These are phyloP conservation scores for Balaeniceps rex DNA, from an alignment of 2,113 vertebrate species.

Conservation along the genomic window DNA sequence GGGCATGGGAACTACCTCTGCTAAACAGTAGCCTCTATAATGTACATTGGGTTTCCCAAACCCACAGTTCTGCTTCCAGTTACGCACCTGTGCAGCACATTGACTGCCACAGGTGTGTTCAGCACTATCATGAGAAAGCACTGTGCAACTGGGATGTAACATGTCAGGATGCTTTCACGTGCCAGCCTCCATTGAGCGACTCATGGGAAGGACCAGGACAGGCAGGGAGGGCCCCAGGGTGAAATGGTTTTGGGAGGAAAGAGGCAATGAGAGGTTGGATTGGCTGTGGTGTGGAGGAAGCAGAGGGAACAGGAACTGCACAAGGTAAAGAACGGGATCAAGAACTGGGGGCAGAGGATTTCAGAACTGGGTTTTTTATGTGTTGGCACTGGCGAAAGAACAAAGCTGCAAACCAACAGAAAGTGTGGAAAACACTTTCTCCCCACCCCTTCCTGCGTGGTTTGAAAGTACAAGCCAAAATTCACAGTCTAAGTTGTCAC, in stretches of 20 bases:
- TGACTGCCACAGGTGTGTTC: background rate
- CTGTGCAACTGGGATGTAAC: rapidly evolving
- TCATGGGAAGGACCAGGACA: background rate
- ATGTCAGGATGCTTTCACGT: background rate
- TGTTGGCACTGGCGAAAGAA: background rate
- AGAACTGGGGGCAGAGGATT: background rate
- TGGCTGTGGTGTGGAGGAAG: background rate
- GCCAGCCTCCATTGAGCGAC: background rate
- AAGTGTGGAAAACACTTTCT: background rate
- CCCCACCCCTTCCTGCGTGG: rapidly evolving
- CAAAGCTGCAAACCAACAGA: background rate
- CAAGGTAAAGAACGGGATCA: background rate
- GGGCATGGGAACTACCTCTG: background rate
- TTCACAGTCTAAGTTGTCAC: background rate
- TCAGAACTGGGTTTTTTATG: background rate
- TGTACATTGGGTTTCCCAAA: rapidly evolving
- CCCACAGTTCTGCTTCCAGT: background rate
- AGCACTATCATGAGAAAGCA: background rate
- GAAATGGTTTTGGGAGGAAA: background rate
- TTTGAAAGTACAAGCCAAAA: background rate
- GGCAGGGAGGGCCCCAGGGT: background rate
- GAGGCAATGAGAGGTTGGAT: background rate
- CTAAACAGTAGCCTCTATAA: background rate
- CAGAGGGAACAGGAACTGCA: background rate
- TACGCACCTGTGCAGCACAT: background rate